phyloP scores from a whole-genome alignment of 2,888 invertebrate genomes.

The Agrotis ipsilon region DNA sequence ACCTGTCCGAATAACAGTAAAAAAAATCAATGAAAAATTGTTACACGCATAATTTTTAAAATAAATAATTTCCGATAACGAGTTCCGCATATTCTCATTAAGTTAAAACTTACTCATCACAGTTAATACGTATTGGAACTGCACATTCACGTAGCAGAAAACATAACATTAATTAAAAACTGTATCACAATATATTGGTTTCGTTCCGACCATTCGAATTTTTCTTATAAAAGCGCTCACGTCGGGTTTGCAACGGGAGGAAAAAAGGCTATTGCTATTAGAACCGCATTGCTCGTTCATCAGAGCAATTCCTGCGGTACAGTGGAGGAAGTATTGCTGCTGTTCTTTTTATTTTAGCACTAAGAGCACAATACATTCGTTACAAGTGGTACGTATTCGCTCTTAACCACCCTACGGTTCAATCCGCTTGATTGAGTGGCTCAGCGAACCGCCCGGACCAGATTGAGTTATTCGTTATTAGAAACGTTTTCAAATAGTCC shows the following conservation, averaged over 20 bases:
- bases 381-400: constrained; percentile 79
- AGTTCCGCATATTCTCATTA: constrained; percentile 55
- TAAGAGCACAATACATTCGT: constrained; percentile 87
- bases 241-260: constrained; percentile 70
- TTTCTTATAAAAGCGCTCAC: constrained; percentile 77
- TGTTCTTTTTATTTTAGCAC: constrained; percentile 84
- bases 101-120: constrained; percentile 58
- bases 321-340: constrained; percentile 78
- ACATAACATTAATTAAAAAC: constrained; percentile 68
- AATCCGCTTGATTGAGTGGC: constrained; percentile 83
- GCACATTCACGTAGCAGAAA: constrained; percentile 52
- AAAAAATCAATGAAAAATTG: no score
- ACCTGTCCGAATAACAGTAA: no score
- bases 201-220: constrained; percentile 69
- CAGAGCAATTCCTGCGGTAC: constrained; percentile 84
- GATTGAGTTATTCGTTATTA: constrained; percentile 75
- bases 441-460: constrained; percentile 66
- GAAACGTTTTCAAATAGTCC: constrained; percentile 68
- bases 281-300: constrained; percentile 86
- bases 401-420: constrained; percentile 70
- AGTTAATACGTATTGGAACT: constrained; percentile 46
- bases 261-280: constrained; percentile 84
- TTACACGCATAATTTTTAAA: constrained; percentile 13
- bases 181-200: constrained; percentile 63
- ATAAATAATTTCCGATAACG: constrained; percentile 36